A percentile compares a stretch with the other conserved stretches of the same genome.
phyloP scores from a whole-genome alignment of 2,888 invertebrate genomes.

The Acrocera orbiculus region DNA sequence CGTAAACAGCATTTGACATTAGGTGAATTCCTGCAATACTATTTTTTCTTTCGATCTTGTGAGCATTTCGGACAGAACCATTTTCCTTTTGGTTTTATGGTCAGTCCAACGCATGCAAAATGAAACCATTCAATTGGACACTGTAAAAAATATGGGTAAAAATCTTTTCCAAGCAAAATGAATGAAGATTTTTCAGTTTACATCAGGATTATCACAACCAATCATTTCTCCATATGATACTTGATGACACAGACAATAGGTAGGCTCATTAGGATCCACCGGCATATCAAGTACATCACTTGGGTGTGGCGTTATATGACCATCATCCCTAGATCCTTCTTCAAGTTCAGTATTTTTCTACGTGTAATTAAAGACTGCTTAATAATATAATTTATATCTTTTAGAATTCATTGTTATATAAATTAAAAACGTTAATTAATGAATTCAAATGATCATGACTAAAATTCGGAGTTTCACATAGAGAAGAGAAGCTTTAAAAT shows the following conservation, averaged over 20 bases:
- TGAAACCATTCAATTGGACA: slow-evolving; percentile 86
- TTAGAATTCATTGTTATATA: background rate
- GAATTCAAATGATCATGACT: too few relatives aligned
- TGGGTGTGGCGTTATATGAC: slow-evolving; percentile 42
- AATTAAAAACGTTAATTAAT: too few relatives aligned
- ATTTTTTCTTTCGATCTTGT: slow-evolving; percentile 64
- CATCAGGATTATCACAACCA: slow-evolving; percentile 76
- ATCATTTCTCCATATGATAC: slow-evolving; percentile 92
- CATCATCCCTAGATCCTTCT: slow-evolving; percentile 38
- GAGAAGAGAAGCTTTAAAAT: too few relatives aligned
- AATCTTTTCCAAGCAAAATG: background rate
- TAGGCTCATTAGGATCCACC: slow-evolving; percentile 95
- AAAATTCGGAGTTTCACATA: too few relatives aligned
- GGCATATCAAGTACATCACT: slow-evolving; percentile 84
- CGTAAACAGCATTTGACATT: too few relatives aligned
- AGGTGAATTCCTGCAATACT: too few relatives aligned
- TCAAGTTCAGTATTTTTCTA: slow-evolving; percentile 28
- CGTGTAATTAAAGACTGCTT: too few relatives aligned
- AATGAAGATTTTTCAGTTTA: slow-evolving; percentile 12
- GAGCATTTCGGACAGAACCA: slow-evolving; percentile 91
- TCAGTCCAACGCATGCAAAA: slow-evolving; percentile 74
- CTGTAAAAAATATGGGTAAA: slow-evolving; percentile 21
- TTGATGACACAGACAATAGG: slow-evolving; percentile 95
- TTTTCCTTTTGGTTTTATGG: slow-evolving; percentile 77
- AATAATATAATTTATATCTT: too few relatives aligned